A percentile compares a stretch with the other conserved stretches of the same genome.
These are phyloP conservation scores for Xestia sexstrigata DNA, from an alignment of 2,888 invertebrate species.

Conservation along the genomic window DNA sequence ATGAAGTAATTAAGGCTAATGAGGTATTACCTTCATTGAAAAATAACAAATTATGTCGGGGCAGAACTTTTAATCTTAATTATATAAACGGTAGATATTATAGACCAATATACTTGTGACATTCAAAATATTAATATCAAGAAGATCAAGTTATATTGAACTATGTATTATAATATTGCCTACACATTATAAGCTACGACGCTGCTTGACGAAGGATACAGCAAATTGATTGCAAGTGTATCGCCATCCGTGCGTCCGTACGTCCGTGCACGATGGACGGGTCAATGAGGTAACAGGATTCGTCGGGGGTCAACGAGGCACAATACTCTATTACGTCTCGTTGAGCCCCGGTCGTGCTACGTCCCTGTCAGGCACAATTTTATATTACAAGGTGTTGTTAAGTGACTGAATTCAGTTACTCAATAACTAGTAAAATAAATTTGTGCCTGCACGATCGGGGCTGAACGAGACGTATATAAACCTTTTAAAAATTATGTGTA, in stretches of 20 bases:
- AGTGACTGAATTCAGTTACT: not conserved
- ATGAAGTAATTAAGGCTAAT: not conserved
- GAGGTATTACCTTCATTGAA: not conserved
- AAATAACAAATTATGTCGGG: not conserved
- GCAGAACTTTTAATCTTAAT: not conserved
- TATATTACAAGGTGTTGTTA: not conserved
- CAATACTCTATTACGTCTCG: not conserved
- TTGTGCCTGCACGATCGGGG: too few relatives aligned
- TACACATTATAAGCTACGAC: not conserved
- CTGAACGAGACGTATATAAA: not conserved
- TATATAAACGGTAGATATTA: not conserved
- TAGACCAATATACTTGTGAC: not conserved
- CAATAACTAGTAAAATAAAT: too few relatives aligned
- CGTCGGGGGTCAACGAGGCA: constrained; percentile 5
- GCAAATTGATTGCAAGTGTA: constrained; percentile 1
- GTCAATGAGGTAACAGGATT: constrained; percentile 10
- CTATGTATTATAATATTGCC: not conserved
- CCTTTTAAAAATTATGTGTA: not conserved
- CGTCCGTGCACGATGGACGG: not conserved
- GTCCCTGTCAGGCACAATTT: not conserved
- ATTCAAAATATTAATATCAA: not conserved
- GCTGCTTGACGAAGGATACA: not conserved
- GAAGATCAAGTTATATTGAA: not conserved
- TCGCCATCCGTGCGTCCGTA: not conserved
- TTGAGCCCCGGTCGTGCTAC: not conserved